phyloP scores from a whole-genome alignment of 2,113 vertebrate genomes.

The Ammospiza caudacuta region DNA sequence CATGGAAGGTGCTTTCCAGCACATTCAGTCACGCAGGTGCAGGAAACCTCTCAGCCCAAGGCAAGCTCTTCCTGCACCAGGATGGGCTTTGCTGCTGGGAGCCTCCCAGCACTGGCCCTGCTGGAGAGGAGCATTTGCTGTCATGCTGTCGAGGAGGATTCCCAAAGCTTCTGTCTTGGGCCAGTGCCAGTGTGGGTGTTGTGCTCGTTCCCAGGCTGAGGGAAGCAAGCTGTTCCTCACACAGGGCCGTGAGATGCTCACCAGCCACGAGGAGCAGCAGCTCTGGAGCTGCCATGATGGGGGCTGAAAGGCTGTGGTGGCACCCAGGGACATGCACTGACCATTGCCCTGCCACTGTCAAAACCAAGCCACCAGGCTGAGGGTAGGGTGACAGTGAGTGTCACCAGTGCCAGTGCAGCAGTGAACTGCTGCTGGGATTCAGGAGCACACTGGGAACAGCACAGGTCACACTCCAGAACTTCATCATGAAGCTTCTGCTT shows the following conservation, averaged over 20 bases:
- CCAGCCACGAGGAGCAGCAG: neutral
- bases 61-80: neutral
- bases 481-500: neutral
- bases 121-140: neutral
- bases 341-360: neutral
- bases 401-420: fast-evolving
- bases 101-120: neutral
- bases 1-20: neutral
- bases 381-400: neutral
- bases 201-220: neutral
- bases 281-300: fast-evolving
- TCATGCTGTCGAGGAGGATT: neutral
- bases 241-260: neutral
- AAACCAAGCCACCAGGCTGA: neutral
- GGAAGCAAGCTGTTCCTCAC: neutral
- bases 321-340: fast-evolving
- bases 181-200: fast-evolving
- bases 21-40: neutral
- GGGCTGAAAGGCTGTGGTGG: fast-evolving
- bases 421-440: neutral
- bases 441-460: neutral
- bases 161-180: constrained; percentile 40
- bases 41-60: neutral
- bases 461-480: neutral
- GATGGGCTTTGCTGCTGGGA: neutral